phyloP scores from a whole-genome alignment of 2,888 invertebrate species.

The Oegoconia quadripuncta region DNA sequence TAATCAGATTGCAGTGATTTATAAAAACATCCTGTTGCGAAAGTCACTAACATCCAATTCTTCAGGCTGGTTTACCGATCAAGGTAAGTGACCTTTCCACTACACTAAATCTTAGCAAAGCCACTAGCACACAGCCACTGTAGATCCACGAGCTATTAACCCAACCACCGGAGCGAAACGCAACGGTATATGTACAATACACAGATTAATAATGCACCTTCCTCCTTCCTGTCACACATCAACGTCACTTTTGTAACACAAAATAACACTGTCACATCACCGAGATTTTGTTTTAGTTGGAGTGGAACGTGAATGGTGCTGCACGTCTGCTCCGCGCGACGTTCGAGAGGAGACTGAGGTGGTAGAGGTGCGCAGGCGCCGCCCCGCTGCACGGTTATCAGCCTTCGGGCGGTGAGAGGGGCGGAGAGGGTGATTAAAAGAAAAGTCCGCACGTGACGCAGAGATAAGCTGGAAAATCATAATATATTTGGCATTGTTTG shows the following conservation, averaged over 20 bases:
- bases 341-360: constrained; percentile 58
- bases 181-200: constrained; percentile 57
- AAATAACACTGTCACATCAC: constrained; percentile 15
- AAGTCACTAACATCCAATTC: constrained; percentile 11
- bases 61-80: constrained; percentile 43
- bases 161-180: constrained; percentile 66
- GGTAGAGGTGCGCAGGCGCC: constrained; percentile 61
- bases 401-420: constrained; percentile 61
- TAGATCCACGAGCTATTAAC: constrained; percentile 70
- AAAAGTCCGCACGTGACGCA: constrained; percentile 68
- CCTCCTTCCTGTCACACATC: constrained; percentile 1
- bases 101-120: constrained; percentile 66
- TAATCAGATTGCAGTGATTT: no score
- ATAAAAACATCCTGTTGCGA: no score
- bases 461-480: constrained; percentile 13
- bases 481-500: background rate
- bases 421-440: constrained; percentile 54
- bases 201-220: background rate
- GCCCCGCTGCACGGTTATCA: constrained; percentile 59
- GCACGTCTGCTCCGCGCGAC: constrained; percentile 44
- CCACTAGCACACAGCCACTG: constrained; percentile 63
- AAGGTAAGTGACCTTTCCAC: constrained; percentile 75
- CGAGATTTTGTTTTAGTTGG: no score
- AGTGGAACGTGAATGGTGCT: constrained; percentile 13
- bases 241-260: constrained; percentile 5